These are phyloP conservation scores for Plusia festucae DNA, from an alignment of 2,888 invertebrate species.

Conservation along the genomic window DNA sequence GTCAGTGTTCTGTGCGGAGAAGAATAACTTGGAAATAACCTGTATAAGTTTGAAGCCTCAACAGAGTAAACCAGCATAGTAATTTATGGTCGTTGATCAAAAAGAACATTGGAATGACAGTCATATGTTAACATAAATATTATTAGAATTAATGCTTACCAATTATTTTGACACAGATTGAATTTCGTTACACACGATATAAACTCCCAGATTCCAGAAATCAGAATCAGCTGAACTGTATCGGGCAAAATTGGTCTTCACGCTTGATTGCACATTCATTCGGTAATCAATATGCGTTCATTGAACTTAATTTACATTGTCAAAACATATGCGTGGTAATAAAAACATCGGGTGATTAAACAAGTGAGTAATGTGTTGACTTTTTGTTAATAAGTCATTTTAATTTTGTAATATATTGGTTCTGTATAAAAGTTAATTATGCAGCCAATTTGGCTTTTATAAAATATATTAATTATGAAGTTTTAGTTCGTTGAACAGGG, in stretches of 20 bases:
- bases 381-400: conserved; percentile 44
- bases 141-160: no score
- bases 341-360: conserved; percentile 44
- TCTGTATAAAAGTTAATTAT: conserved; percentile 33
- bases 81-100: no score
- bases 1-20: no score
- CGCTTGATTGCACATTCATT: conserved; percentile 77
- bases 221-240: conserved; percentile 62
- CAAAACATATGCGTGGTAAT: conserved; percentile 56
- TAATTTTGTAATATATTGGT: conserved; percentile 34
- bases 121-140: no score
- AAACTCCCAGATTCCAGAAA: conserved; percentile 31
- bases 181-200: not conserved
- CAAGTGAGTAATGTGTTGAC: conserved; percentile 43
- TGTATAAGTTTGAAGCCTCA: no score
- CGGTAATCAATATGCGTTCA: conserved; percentile 71
- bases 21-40: no score
- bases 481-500: not conserved
- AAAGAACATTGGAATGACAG: no score
- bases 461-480: not conserved
- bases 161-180: not conserved
- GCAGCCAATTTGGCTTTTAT: not conserved
- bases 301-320: conserved; percentile 66
- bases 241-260: conserved; percentile 67
- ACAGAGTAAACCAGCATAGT: no score